Conservation (phyloP, 2,888 invertebrate genomes). For the Calameuta pallipes region DNA sequence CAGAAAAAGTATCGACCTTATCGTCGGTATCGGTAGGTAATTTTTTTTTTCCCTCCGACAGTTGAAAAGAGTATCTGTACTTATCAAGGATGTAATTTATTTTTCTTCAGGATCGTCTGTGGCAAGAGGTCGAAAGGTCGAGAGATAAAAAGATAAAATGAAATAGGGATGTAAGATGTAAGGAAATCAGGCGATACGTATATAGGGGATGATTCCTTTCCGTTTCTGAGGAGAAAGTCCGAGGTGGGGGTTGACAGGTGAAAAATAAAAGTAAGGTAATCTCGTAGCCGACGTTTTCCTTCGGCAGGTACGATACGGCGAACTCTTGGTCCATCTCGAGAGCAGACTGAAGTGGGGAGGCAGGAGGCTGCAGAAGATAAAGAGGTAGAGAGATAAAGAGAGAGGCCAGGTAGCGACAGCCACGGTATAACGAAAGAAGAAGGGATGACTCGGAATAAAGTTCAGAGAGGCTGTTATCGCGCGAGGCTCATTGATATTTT, state of each 20-base stretch:
- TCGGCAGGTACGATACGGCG: background rate
- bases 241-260: background rate
- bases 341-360: background rate
- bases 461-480: background rate
- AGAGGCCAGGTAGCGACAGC: background rate
- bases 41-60: background rate
- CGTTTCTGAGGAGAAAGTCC: background rate
- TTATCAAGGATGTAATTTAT: background rate
- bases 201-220: background rate
- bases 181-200: background rate
- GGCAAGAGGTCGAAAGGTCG: background rate
- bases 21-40: background rate
- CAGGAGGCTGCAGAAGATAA: background rate
- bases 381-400: background rate
- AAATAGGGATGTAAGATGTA: background rate
- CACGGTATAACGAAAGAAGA: background rate
- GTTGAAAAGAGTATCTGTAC: background rate
- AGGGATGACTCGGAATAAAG: background rate
- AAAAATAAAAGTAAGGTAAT: background rate
- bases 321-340: background rate
- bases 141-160: background rate
- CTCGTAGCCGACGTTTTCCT: background rate
- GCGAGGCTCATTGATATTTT: constrained; percentile 5
- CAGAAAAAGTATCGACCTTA: background rate
- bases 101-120: background rate